phyloP scores from a whole-genome alignment of 2,797 vertebrate species.

The Tapera naevia region DNA sequence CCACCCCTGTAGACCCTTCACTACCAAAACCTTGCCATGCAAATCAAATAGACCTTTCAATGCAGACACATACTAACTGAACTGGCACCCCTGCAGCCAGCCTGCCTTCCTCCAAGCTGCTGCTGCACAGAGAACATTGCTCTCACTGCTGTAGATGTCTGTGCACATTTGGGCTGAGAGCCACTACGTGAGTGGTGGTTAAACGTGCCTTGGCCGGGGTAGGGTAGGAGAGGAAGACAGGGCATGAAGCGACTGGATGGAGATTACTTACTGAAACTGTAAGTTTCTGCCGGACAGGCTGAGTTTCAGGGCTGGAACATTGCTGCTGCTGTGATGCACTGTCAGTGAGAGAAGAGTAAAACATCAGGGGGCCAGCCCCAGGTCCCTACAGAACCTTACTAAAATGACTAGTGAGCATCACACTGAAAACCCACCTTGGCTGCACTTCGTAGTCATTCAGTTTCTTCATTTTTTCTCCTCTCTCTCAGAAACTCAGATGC shows the following conservation, averaged over 20 bases:
- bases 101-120: constrained; percentile 13
- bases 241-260: fast-evolving
- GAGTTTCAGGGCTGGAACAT: not conserved
- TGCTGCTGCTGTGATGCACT: not conserved
- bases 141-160: not conserved
- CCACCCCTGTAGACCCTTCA: too few relatives aligned
- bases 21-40: too few relatives aligned
- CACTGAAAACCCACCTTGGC: not conserved
- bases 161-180: not conserved
- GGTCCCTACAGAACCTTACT: not conserved
- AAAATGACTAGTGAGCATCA: not conserved
- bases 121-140: not conserved
- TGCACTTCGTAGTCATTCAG: not conserved
- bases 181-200: not conserved
- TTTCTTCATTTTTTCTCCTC: not conserved
- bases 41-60: not conserved
- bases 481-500: constrained; percentile 28
- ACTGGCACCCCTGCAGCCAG: not conserved
- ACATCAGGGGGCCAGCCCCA: not conserved
- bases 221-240: not conserved
- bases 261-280: not conserved
- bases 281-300: not conserved
- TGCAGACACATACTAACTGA: not conserved
- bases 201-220: not conserved
- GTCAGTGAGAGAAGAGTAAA: not conserved